Evolutionary conservation across 2,888 invertebrate genomes (phyloP), one percentile per base, ranked within the genome.

Genomic region (Monochamus alternatus): DNA sequence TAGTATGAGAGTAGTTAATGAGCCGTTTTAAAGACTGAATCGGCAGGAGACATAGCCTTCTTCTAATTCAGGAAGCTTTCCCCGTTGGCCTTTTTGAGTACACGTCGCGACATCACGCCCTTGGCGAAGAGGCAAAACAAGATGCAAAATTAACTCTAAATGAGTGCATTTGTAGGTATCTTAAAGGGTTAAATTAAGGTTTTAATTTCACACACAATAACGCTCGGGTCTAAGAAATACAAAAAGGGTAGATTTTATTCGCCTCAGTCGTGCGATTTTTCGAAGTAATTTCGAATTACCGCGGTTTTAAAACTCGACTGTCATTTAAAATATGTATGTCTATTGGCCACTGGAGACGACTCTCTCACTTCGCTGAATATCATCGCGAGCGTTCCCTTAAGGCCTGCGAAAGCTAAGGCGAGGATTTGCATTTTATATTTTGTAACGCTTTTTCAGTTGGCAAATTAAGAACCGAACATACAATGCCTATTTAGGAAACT

Each of bases 191-290:
- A 81, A 86, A 86, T 86, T 86, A 86, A 86, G 81, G 85, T 87
- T 89, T 88, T 89, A 89, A 89, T 89, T 89, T 89, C 89, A 89
- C 89, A 89, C 89, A 86, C 89, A 89, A 89, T 89, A 89, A 88
- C 88, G 83, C 84, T 79, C 85, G 81, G 81, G 81, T 81, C 81
- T 84, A 86, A 86, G 85, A 85, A 86, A 85, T 78, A 81, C 81
- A 83, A 86, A 87, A 87, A 86, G 87, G 87, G 85, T 84, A 77
- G 78, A 79, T 87, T 89, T 89, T 88, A 88, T 88, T 80, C 82
- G 87, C 85, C 88, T 88, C 88, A 75, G 84, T 85, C 81, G 88
- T 84, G 82, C 86, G 80, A 87, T 89, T 88, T 87, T 86, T 87
- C 84, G 85, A 82, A 84, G 86, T 85, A 86, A 86, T 88, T 87